Evolutionary conservation across 2,888 invertebrate genomes (phyloP), one percentile per base, ranked within the genome.

Genomic region (Trisateles emortualis): DNA sequence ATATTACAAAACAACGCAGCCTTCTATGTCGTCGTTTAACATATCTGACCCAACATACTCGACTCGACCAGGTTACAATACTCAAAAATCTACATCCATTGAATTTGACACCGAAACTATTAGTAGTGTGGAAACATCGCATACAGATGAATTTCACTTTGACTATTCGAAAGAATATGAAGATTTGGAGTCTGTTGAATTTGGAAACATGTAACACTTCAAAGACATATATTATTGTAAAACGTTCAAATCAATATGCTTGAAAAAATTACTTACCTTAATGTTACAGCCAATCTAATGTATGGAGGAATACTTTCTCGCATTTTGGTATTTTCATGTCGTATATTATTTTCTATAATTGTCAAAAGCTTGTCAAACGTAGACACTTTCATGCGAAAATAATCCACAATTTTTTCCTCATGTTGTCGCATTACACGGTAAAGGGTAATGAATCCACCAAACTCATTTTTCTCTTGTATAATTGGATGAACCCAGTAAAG

Each of bases 261-360:
- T 29, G 8, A 29, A 29, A 29, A 10, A 29, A 29, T 29, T 29
- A 29, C 8, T 29, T 29, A 29, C 29, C 10, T 29, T 54, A 62
- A 59, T 52, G 65, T 59, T 22, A 65, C 54, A 19, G 43, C 55
- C 51, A 65, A 55, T 62, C 52, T 57, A 43, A 48, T 52, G 29
- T 24, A 43, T 30, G 51, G 19, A 50, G 52, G 35, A 41, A 59
- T 58, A 52, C 47, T 47, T 13, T 26, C 29, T 36, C 55, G 49
- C 52, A 61, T 58, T 38, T 52, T 52, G 43, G 54, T 62, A 39
- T 59, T 49, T 47, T 45, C 42, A 49, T 59, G 55, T 39, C 55
- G 38, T 39, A 62, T 29, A 52, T 59, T 52, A 48, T 49, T 40
- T 26, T 49, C 40, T 56, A 59, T 44, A 29, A 41, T 48, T 36